Conservation (phyloP, 2,797 vertebrate species). For the Tragelaphus eurycerus region DNA sequence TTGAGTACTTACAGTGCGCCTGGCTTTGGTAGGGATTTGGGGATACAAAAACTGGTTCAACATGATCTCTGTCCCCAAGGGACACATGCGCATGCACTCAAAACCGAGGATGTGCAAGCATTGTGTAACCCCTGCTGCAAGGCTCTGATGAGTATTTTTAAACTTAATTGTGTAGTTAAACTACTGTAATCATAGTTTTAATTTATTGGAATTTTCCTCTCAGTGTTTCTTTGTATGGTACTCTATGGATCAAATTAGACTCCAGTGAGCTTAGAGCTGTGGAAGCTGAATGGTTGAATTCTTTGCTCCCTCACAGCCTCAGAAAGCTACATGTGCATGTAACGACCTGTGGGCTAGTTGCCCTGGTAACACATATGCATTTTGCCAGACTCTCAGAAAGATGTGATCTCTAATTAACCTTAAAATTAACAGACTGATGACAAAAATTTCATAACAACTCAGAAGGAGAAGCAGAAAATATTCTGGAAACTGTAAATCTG, state of each 20-base stretch:
- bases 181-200: conserved; percentile 7
- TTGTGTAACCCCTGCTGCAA: neutral
- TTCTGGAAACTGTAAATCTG: conserved; percentile 47
- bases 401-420: conserved; percentile 73
- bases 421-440: conserved; percentile 63
- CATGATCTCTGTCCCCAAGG: neutral
- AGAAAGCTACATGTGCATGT: neutral
- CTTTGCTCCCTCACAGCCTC: neutral
- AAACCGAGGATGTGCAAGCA: neutral
- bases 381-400: conserved; percentile 61
- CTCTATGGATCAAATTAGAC: conserved; percentile 5
- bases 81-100: neutral
- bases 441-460: conserved; percentile 62
- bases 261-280: neutral
- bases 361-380: conserved; percentile 63
- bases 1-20: neutral
- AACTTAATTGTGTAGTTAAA: conserved; percentile 31
- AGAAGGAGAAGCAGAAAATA: conserved; percentile 49
- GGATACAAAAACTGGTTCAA: neutral
- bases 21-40: neutral
- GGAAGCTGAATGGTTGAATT: neutral
- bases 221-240: neutral
- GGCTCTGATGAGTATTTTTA: conserved; percentile 28
- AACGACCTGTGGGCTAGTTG: conserved; percentile 45
- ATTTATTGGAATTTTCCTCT: conserved; percentile 35